Evolutionary conservation across 2,113 vertebrate species (phyloP).

Genomic region (Actenoides lindsayi): DNA sequence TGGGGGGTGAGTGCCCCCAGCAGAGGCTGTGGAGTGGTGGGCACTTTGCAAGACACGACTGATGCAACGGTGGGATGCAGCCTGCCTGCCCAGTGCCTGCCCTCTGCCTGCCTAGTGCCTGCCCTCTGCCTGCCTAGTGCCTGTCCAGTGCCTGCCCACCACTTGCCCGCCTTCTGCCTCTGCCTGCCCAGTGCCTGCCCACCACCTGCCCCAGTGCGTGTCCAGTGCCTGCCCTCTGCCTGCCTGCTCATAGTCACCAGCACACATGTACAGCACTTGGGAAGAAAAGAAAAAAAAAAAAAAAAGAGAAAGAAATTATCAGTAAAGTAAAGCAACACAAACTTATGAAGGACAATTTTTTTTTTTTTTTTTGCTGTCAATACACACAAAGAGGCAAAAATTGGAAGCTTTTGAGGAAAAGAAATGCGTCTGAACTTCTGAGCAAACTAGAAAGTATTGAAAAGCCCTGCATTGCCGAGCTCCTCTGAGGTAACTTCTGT

Average conservation of each 20-base stretch:
- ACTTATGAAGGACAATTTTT: slow-evolving; percentile 56
- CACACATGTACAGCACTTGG: fast-evolving
- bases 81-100: background rate
- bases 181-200: background rate
- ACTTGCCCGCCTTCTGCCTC: too few species aligned
- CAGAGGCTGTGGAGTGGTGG: fast-evolving
- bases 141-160: background rate
- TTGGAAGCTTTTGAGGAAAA: slow-evolving; percentile 71
- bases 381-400: slow-evolving; percentile 60
- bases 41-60: background rate
- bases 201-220: too few species aligned
- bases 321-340: slow-evolving; percentile 38
- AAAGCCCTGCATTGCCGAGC: slow-evolving; percentile 57
- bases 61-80: background rate
- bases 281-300: background rate
- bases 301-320: slow-evolving; percentile 1
- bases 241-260: background rate
- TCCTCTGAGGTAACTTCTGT: slow-evolving; percentile 73
- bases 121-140: background rate
- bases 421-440: slow-evolving; percentile 67
- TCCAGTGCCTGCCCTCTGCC: background rate
- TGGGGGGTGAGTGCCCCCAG: background rate
- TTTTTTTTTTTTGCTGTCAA: slow-evolving; percentile 37
- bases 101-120: background rate
- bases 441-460: slow-evolving; percentile 59